These are phyloP conservation scores for Chrosomus eos DNA, from an alignment of 2,797 vertebrate genomes.

Conservation along the genomic window DNA sequence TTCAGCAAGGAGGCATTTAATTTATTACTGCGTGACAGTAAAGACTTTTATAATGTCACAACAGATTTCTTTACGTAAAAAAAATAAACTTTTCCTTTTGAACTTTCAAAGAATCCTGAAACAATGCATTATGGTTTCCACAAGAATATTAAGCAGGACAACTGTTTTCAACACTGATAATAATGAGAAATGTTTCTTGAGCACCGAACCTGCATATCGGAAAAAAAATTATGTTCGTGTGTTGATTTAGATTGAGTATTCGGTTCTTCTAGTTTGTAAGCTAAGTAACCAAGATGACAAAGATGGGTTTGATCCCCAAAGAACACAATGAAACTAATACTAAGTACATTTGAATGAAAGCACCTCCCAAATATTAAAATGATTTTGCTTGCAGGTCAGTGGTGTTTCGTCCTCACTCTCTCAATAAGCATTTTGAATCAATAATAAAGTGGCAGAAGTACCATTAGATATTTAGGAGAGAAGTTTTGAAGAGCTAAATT, in stretches of 20 bases:
- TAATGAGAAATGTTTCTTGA: not conserved
- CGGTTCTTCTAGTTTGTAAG: not conserved
- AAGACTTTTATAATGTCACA: not conserved
- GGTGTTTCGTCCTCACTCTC: not conserved
- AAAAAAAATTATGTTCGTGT: not conserved
- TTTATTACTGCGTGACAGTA: not conserved
- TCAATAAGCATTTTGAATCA: not conserved
- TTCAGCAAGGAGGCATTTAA: not conserved
- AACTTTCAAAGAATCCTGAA: not conserved
- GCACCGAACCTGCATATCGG: not conserved
- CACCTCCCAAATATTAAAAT: not conserved
- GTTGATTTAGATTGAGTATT: not conserved
- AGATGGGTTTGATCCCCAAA: not conserved
- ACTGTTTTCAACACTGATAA: not conserved
- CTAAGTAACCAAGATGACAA: not conserved
- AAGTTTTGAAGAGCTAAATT: not conserved
- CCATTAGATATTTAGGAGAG: not conserved
- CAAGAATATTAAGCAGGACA: not conserved
- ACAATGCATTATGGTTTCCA: not conserved
- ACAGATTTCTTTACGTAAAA: not conserved
- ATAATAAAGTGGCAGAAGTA: not conserved
- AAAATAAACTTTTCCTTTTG: not conserved
- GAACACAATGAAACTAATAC: not conserved
- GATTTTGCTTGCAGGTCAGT: not conserved
- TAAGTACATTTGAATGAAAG: not conserved